phyloP scores from a whole-genome alignment of 2,797 vertebrate genomes.

The Phoxinus dragarum region DNA sequence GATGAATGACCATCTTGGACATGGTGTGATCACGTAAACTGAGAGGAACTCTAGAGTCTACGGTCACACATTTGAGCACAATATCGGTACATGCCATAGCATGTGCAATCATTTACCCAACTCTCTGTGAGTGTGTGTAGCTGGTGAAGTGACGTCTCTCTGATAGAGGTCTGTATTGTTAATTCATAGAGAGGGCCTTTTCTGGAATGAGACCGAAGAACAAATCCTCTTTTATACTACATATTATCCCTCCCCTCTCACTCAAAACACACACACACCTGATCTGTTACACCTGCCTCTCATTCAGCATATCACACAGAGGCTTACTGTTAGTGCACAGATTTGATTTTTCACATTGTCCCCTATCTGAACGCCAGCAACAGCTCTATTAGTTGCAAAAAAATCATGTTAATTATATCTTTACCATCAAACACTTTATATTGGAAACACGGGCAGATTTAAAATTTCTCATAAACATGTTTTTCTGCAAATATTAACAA shows the following conservation, averaged over 20 bases:
- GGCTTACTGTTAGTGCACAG: slow-evolving; percentile 40
- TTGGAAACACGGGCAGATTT: not conserved
- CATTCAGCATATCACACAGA: slow-evolving; percentile 49
- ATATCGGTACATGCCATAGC: not conserved
- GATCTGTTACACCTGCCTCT: slow-evolving; percentile 59
- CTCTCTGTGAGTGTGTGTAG: slow-evolving; percentile 50
- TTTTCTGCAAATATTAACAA: slow-evolving; percentile 1
- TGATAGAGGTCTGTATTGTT: slow-evolving; percentile 78
- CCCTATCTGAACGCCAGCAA: not conserved
- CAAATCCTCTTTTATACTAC: slow-evolving; percentile 72
- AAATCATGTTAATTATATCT: not conserved
- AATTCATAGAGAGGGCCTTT: slow-evolving; percentile 68
- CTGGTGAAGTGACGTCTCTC: slow-evolving; percentile 64
- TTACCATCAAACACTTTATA: not conserved
- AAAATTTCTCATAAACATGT: not conserved
- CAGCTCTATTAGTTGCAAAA: slow-evolving; percentile 7
- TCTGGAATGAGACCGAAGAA: slow-evolving; percentile 69
- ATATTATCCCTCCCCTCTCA: slow-evolving; percentile 61
- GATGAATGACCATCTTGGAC: not conserved
- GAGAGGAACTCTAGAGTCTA: not conserved
- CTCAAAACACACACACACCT: slow-evolving; percentile 59
- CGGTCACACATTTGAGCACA: not conserved
- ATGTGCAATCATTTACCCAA: not conserved
- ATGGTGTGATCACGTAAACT: too few relatives aligned
- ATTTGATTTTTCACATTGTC: slow-evolving; percentile 37